Evolutionary conservation across 2,888 invertebrate genomes (phyloP).

Genomic region (Thecophora atra): DNA sequence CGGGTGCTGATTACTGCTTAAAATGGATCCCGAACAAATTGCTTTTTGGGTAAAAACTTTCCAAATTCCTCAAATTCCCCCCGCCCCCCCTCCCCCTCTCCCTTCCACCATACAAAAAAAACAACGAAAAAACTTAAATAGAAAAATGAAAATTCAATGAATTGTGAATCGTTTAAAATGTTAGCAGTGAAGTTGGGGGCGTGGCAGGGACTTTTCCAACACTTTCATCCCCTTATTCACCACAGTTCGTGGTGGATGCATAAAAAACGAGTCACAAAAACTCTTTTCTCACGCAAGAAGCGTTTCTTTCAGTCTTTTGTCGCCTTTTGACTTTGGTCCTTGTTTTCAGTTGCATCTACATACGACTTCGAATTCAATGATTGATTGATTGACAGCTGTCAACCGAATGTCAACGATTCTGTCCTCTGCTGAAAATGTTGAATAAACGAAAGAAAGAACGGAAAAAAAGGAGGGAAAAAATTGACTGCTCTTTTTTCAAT

Average conservation of each 20-base stretch:
- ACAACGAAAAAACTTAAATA: too few species aligned
- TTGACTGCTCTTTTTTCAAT: neutral
- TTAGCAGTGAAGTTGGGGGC: too few species aligned
- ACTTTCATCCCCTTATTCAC: neutral
- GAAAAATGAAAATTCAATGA: too few species aligned
- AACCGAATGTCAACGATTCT: constrained; percentile 32
- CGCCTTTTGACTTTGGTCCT: neutral
- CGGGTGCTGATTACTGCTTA: neutral
- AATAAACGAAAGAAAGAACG: neutral
- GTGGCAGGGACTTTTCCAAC: constrained; percentile 2
- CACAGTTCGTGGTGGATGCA: neutral
- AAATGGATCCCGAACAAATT: neutral
- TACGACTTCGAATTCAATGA: constrained; percentile 5
- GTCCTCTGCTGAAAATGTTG: constrained; percentile 11
- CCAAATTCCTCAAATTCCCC: neutral
- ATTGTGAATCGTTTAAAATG: too few species aligned
- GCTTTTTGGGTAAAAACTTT: neutral
- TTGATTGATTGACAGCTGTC: constrained; percentile 56
- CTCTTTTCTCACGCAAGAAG: constrained; percentile 11
- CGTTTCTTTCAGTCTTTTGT: neutral
- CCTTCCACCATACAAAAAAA: too few species aligned
- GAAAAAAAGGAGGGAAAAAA: neutral
- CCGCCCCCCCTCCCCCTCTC: too few species aligned
- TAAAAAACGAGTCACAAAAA: neutral
- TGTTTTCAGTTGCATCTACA: constrained; percentile 28